Conservation (phyloP, 2,113 vertebrate genomes). For the Isurus oxyrinchus region DNA sequence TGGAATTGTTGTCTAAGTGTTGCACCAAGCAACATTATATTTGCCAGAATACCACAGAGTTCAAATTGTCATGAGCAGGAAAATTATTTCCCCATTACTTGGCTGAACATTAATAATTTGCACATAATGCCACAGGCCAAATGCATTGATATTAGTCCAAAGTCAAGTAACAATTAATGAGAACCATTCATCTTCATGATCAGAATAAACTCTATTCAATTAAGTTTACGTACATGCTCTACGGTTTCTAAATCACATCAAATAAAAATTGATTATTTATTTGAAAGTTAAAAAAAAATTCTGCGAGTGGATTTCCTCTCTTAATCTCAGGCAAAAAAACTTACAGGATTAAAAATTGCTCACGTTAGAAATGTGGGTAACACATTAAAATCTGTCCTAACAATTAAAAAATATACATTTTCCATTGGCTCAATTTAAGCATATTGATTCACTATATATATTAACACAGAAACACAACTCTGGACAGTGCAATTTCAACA, state of each 20-base stretch:
- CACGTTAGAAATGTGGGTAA: background rate
- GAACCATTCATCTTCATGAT: background rate
- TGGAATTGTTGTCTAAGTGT: background rate
- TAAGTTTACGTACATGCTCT: background rate
- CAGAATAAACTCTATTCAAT: slow-evolving; percentile 4
- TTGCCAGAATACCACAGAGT: background rate
- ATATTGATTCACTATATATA: background rate
- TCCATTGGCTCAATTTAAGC: background rate
- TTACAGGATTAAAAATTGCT: background rate
- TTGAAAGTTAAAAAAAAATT: background rate
- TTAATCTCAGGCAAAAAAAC: background rate
- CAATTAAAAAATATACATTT: background rate
- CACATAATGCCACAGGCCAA: background rate
- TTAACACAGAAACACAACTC: background rate
- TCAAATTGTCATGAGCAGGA: background rate
- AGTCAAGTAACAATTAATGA: slow-evolving; percentile 18
- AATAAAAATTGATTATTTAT: background rate
- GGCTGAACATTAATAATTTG: slow-evolving; percentile 14
- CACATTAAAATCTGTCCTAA: background rate
- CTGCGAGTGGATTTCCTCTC: no score
- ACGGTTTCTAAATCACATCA: background rate
- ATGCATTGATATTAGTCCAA: background rate
- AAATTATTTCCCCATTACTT: slow-evolving; percentile 2
- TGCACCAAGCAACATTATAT: background rate
- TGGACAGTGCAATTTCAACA: background rate